phyloP scores from a whole-genome alignment of 2,888 invertebrate genomes.

The Arge pagana region DNA sequence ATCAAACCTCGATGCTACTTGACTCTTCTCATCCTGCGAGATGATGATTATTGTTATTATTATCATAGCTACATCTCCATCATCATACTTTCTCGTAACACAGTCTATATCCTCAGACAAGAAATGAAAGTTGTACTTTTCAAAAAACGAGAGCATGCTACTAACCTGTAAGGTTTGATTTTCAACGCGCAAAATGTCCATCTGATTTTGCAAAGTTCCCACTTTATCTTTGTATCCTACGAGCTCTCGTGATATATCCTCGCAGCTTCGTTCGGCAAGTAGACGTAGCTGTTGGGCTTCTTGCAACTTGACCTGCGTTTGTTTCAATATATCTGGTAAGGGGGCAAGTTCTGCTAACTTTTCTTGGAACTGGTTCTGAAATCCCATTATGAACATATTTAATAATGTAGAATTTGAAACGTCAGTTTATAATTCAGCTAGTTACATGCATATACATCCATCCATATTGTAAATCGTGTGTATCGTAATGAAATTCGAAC shows the following conservation, averaged over 20 bases:
- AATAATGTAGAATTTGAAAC: not conserved
- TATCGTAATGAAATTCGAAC: constrained; percentile 34
- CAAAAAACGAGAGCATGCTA: no score
- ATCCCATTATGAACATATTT: not conserved
- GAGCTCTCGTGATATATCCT: constrained; percentile 69
- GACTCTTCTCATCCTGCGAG: constrained; percentile 18
- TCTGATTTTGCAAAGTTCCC: constrained; percentile 45
- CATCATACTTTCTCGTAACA: not conserved
- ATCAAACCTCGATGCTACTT: constrained; percentile 30
- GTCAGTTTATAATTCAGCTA: not conserved
- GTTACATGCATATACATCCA: not conserved
- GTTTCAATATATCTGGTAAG: constrained; percentile 70
- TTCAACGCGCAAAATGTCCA: constrained; percentile 48
- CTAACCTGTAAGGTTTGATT: constrained; percentile 41
- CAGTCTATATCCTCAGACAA: no score
- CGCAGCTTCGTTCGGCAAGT: constrained; percentile 69
- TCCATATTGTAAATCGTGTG: not conserved
- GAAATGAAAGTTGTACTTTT: no score
- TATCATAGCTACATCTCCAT: not conserved
- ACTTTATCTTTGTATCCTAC: constrained; percentile 67
- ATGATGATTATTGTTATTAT: not conserved
- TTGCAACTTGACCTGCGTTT: constrained; percentile 69
- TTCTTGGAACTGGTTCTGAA: constrained; percentile 70
- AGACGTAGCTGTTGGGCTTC: constrained; percentile 72
- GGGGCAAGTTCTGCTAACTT: constrained; percentile 72